These are phyloP conservation scores for Austrofundulus limnaeus DNA, from an alignment of 2,113 vertebrate genomes.

Conservation along the genomic window DNA sequence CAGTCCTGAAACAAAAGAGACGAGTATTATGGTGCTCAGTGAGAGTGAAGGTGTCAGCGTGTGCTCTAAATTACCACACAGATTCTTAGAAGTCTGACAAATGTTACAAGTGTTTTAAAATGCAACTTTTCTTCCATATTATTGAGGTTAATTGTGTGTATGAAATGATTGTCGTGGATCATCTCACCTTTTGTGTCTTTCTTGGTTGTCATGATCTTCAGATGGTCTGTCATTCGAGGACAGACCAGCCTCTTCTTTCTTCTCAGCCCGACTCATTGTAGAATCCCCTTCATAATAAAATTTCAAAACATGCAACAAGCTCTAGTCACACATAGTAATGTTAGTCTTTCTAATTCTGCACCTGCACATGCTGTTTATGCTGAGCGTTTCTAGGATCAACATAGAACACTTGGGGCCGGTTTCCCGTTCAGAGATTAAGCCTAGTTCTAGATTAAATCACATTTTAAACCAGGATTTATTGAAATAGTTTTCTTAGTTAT, in stretches of 20 bases:
- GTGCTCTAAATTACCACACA: not conserved
- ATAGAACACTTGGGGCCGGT: too few species aligned
- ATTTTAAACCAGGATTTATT: too few species aligned
- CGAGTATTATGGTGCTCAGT: not conserved
- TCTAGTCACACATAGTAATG: too few species aligned
- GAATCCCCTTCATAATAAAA: not conserved
- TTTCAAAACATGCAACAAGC: not conserved
- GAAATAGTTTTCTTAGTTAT: too few species aligned
- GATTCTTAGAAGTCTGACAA: fast-evolving
- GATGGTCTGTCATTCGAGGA: not conserved
- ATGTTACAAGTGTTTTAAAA: not conserved
- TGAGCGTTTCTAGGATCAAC: too few species aligned
- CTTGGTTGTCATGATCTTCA: not conserved
- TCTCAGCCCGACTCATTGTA: conserved; percentile 13
- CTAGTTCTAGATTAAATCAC: too few species aligned
- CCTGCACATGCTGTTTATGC: too few species aligned
- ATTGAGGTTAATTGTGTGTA: not conserved
- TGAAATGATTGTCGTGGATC: not conserved
- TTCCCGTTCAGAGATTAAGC: too few species aligned
- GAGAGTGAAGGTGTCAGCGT: not conserved
- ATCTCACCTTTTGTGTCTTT: not conserved
- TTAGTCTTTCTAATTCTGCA: too few species aligned
- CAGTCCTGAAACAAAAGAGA: not conserved
- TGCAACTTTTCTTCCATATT: too few species aligned
- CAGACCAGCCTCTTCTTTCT: not conserved